Evolutionary conservation across 2,113 vertebrate species (phyloP), one percentile per base, ranked within the genome.

Genomic region (Pandion haliaetus): DNA sequence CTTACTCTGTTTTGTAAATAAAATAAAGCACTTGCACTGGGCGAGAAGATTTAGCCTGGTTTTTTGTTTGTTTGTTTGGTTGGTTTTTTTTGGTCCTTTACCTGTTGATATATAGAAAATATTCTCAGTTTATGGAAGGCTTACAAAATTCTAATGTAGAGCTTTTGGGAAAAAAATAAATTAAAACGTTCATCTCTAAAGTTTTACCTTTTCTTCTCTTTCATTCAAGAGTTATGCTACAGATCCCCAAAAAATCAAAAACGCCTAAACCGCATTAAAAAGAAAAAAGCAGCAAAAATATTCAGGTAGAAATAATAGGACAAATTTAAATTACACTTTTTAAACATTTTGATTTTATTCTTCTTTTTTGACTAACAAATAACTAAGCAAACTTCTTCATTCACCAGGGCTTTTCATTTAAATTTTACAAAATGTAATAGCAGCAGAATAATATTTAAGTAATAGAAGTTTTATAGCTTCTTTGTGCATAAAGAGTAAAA

Each of bases 61-160:
- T 19, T 31, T 52, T 42, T 10, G 0, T 18, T 40, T 12, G 6
- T 4, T 3, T 16, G 42, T 57, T 26, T 14, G 11, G 34, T 11
- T 78, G 14, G 5, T 11, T 54, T 29, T 58, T 23, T 71, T 28
- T 50, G 61, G 15, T 42, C 38, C 9, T 94, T 93, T 83, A 96
- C 90, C 95, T 94, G 93, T 92, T 97, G 82, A 92, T 88, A 38
- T 38, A 16, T 31, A 70, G 40, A 85, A 95, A 91, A 76, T 55
- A 62, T 28, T 84, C 21, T 87, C 28, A 70, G 34, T 72, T 80
- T 82, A 66, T 84, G 69, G 25, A 29, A 82, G 31, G 13, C 13
- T 94, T 47, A 23, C 7, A 55, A 17, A 16, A 57, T 74, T 61
- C 59, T n/a, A 36, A 12, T 69, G 3, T 7, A 49, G 17, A 73